phyloP scores from a whole-genome alignment of 2,113 vertebrate genomes.

The Nymphicus hollandicus region DNA sequence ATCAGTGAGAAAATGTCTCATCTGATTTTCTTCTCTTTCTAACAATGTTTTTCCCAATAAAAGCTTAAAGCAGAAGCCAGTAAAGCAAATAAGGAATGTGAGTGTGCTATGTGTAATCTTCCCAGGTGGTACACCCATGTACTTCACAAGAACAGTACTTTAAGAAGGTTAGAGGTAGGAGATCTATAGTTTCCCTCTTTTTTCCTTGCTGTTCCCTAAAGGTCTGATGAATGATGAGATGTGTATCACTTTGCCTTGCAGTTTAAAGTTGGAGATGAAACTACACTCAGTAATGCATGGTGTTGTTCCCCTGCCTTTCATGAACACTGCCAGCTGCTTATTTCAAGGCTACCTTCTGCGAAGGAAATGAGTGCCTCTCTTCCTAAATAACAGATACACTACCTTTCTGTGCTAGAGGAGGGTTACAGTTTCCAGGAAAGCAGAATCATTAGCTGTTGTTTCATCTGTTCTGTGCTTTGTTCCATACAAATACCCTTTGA shows the following conservation, averaged over 20 bases:
- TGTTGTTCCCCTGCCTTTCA: neutral
- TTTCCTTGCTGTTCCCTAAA: neutral
- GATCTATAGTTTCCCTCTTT: neutral
- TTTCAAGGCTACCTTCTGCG: neutral
- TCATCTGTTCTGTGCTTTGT: neutral
- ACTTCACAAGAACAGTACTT: neutral
- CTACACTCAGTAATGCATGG: neutral
- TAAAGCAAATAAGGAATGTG: neutral
- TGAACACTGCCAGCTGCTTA: neutral
- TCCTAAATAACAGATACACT: neutral
- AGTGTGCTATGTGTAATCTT: neutral
- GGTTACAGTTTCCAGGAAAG: neutral
- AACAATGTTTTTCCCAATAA: neutral
- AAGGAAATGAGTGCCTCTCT: neutral
- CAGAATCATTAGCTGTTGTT: neutral
- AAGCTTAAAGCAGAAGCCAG: neutral
- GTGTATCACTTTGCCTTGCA: neutral
- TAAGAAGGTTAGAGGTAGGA: neutral
- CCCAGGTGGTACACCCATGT: neutral
- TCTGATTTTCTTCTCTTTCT: neutral
- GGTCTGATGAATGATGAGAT: neutral
- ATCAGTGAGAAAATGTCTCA: neutral
- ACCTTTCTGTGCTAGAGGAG: neutral
- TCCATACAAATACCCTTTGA: neutral
- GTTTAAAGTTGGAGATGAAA: neutral